These are phyloP conservation scores for Epinotia nisella DNA, from an alignment of 2,888 invertebrate genomes.

Conservation along the genomic window DNA sequence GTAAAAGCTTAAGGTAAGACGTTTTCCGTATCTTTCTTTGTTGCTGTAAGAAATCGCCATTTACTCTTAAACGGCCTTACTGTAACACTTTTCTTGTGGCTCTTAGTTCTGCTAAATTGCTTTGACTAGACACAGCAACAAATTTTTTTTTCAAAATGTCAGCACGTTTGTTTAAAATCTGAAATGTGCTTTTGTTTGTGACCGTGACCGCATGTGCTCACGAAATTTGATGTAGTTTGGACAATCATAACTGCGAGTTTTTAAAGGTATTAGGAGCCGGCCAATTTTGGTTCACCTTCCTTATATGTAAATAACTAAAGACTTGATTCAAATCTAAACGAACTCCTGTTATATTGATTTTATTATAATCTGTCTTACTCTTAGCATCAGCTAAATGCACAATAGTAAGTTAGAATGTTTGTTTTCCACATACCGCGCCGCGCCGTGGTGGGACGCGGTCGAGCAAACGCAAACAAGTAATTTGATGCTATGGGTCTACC, in stretches of 20 bases:
- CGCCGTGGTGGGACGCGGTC: not conserved
- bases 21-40: constrained; percentile 12
- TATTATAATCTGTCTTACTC: no score
- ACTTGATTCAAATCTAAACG: not conserved
- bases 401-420: not conserved
- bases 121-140: no score
- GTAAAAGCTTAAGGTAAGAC: constrained; percentile 20
- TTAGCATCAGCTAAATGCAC: not conserved
- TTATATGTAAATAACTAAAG: not conserved
- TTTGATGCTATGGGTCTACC: not conserved
- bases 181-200: no score
- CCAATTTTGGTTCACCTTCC: no score
- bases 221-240: no score
- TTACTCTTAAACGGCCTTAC: not conserved
- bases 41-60: constrained; percentile 13
- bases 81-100: not conserved
- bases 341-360: no score
- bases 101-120: not conserved
- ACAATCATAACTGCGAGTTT: no score
- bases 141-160: no score
- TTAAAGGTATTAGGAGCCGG: no score
- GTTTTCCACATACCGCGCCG: not conserved
- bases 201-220: no score
- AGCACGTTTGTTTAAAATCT: no score
- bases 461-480: not conserved